Conservation (phyloP, 2,888 invertebrate species). For the Lordiphosa andalusiaca region DNA sequence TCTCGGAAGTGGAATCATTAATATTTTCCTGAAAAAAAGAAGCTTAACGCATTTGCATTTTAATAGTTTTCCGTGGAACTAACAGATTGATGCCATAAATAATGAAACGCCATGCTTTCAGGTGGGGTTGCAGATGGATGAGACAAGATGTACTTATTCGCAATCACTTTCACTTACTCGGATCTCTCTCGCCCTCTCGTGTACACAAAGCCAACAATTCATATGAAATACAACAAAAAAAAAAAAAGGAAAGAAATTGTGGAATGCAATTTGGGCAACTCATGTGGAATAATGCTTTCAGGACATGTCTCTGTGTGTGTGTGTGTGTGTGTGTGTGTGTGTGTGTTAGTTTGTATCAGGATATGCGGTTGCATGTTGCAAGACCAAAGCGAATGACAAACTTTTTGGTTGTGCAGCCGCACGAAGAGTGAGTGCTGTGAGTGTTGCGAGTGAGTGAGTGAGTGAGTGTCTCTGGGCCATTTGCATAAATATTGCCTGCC, state of each 20-base stretch:
- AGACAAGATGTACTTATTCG: too few relatives aligned
- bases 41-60: too few relatives aligned
- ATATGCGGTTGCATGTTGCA: conserved; percentile 29
- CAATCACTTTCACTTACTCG: too few relatives aligned
- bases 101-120: too few relatives aligned
- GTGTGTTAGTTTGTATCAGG: conserved; percentile 6
- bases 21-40: too few relatives aligned
- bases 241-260: conserved; percentile 63
- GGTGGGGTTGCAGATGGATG: too few relatives aligned
- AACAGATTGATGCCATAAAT: too few relatives aligned
- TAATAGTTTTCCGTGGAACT: too few relatives aligned
- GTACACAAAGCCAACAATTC: conserved; percentile 34
- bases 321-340: conserved; percentile 15
- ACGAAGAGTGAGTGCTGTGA: conserved; percentile 21
- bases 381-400: conserved; percentile 55
- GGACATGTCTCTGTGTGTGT: conserved; percentile 22
- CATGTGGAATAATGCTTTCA: conserved; percentile 45
- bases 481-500: conserved; percentile 65
- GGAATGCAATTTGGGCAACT: conserved; percentile 61
- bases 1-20: too few relatives aligned
- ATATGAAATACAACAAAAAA: conserved; percentile 55
- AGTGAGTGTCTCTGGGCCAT: conserved; percentile 50
- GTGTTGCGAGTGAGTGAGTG: conserved; percentile 8
- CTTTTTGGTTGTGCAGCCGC: conserved; percentile 41
- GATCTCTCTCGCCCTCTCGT: background rate